Conservation (phyloP, 30 jellyfish, hydroid and myxozoan species). For the Nemopilema nomurai region DNA sequence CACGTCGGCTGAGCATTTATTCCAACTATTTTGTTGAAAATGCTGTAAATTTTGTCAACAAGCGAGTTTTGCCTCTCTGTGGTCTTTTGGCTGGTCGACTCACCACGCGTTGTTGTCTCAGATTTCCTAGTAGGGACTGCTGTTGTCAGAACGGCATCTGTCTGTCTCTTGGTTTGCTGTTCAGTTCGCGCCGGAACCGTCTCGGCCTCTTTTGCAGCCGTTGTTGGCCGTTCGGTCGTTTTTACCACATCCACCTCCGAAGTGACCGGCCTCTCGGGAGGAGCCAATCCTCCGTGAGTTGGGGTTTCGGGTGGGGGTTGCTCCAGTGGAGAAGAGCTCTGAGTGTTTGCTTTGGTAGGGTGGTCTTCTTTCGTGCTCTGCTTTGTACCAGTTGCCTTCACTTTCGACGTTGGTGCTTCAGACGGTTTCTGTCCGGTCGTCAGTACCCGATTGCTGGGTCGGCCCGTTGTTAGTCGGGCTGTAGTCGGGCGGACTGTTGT, state of each 20-base stretch:
- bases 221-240: constrained; percentile 27
- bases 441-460: neutral
- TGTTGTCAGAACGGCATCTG: constrained; percentile 13
- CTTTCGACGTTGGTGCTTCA: constrained; percentile 23
- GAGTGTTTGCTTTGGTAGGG: neutral
- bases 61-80: constrained; percentile 42
- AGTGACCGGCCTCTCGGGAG: constrained; percentile 47
- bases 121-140: constrained; percentile 2
- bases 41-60: constrained; percentile 40
- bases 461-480: no score
- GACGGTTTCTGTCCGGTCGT: neutral
- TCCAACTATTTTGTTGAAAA: constrained; percentile 62
- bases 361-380: constrained; percentile 4
- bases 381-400: constrained; percentile 9
- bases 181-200: constrained; percentile 12
- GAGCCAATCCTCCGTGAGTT: constrained; percentile 22
- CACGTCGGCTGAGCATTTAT: constrained; percentile 25
- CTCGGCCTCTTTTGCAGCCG: neutral
- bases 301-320: constrained; percentile 49
- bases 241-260: neutral
- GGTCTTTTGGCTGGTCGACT: neutral
- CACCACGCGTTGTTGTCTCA: neutral
- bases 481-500: constrained; percentile 13
- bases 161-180: neutral
- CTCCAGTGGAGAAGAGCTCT: constrained; percentile 16